Base-by-base conservation (phyloP, 2,113 vertebrate species). In the Abramis brama region DNA sequence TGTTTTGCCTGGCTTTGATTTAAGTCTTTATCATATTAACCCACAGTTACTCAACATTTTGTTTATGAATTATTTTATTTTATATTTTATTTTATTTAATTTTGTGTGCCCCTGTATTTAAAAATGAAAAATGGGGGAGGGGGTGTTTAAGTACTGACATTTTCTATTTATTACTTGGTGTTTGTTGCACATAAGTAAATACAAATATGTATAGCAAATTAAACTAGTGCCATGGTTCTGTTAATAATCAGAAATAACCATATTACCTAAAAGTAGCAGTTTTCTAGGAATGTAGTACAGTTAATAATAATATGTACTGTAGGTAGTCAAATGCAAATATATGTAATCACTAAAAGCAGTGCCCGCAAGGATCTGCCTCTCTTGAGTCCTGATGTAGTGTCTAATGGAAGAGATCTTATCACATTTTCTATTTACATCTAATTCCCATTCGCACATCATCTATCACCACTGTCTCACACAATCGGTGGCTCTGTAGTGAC, bases 371-470 rank as follows among this genome's bases (percentile, higher is more conserved):
- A 52, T 82, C 70, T 70, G 30, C 4, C 47, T 39, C 39, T 21
- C 59, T 70, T 25, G 66, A 73, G 70, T 66, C 70, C 78, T 43
- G 55, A 74, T 80, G 55, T 52, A 79, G 52, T 50, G 43, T 60
- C 64, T 60, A 47, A 84, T 50, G 19, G 55, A 84, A 84, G 87
- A 59, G 30, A 83, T 86, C 81, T 83, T 83, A 87, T 89, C 88
- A 84, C 85, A 86, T 79, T 73, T 71, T 39, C 82, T 86, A 85
- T 88, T 89, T 86, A 86, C 85, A 90, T 88, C 89, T 88, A 75
- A 90, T 88, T 88, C 80, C 64, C 84, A 88, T 88, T 86, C 85
- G 17, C 73, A 82, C 77, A 68, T 81, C 77, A 86, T 88, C 85
- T 85, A 86, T 89, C 85, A 86, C 66, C 19, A 36, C 74, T 81